Conservation (phyloP, 2,888 invertebrate species). For the Anagyrus pseudococci region DNA sequence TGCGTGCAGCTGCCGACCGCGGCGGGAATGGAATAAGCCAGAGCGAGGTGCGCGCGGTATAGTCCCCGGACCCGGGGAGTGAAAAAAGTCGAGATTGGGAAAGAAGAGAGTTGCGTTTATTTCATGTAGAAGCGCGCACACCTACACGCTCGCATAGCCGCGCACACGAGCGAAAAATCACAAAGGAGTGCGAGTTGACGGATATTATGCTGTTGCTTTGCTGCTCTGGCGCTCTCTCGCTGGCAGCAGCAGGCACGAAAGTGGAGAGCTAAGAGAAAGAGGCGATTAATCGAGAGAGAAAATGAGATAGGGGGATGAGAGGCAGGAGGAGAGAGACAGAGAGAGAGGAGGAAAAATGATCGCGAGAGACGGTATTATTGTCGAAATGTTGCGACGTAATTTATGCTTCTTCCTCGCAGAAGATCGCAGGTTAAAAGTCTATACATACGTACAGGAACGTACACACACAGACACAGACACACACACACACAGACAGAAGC, state of each 20-base stretch:
- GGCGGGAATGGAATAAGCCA: no score
- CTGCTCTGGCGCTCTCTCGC: neutral
- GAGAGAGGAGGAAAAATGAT: neutral
- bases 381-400: no score
- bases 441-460: no score
- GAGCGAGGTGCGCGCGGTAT: no score
- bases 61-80: no score
- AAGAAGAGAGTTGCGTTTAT: no score
- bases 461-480: neutral
- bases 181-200: neutral
- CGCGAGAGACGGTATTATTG: no score
- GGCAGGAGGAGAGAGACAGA: neutral
- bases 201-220: neutral
- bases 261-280: neutral
- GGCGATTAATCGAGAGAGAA: neutral
- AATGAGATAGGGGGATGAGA: neutral
- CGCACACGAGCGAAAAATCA: neutral
- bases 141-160: neutral
- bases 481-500: neutral
- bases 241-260: neutral
- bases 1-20: no score
- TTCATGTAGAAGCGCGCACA: neutral
- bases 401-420: no score
- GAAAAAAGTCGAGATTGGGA: no score
- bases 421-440: no score